These are phyloP conservation scores for Hydropotes inermis DNA, from an alignment of 2,113 vertebrate species.

Conservation along the genomic window DNA sequence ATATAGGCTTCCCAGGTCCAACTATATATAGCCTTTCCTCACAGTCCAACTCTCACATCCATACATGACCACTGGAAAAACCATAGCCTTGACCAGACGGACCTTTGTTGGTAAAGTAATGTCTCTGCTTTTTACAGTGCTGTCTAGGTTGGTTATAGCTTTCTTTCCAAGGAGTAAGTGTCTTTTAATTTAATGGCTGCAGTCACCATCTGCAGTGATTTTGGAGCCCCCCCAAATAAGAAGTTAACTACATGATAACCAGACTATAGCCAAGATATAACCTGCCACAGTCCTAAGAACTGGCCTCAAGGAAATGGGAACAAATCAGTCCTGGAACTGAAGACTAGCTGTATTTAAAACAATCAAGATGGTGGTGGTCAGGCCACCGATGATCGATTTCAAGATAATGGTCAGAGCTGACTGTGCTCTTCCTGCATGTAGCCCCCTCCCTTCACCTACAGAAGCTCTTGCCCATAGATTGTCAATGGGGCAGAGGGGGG, in stretches of 20 bases:
- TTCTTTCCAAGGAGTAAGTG: no score
- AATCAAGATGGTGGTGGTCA: not conserved
- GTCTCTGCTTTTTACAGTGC: no score
- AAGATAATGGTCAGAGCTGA: not conserved
- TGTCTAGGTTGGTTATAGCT: no score
- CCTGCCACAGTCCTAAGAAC: not conserved
- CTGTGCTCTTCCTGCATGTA: not conserved
- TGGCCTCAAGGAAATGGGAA: not conserved
- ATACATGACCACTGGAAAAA: no score
- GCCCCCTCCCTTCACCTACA: not conserved
- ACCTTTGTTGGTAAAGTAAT: no score
- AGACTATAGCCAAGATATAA: not conserved
- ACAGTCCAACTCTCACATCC: no score
- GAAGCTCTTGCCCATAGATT: not conserved
- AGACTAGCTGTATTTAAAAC: not conserved
- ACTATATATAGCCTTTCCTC: no score
- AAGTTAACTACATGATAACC: not conserved
- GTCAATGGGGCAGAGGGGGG: fast-evolving
- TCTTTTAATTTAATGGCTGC: no score
- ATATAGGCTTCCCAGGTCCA: not conserved
- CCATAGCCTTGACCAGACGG: no score
- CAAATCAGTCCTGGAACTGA: not conserved
- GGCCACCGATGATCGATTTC: not conserved
- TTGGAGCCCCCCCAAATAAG: no score
- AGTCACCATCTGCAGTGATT: no score